Conservation (phyloP, 2,113 vertebrate genomes). For the Pyxicephalus adspersus region DNA sequence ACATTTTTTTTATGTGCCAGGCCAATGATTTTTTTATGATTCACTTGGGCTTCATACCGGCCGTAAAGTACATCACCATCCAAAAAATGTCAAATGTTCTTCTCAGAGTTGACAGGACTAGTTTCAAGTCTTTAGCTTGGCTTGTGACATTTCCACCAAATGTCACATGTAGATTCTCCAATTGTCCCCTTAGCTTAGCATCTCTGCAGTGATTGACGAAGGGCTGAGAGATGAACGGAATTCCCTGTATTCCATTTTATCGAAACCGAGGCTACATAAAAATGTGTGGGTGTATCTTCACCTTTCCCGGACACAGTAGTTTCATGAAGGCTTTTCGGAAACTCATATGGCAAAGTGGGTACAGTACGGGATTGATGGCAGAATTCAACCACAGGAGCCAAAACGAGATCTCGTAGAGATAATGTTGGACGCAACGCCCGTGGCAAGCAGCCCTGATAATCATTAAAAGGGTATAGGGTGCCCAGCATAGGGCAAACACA, state of each 20-base stretch:
- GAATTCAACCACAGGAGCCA: slow-evolving; percentile 79
- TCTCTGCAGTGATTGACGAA: neutral
- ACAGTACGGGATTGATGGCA: slow-evolving; percentile 75
- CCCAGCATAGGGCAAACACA: slow-evolving; percentile 76
- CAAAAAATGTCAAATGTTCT: too few species aligned
- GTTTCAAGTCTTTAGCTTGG: too few species aligned
- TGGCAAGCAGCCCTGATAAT: slow-evolving; percentile 76
- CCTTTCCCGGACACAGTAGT: slow-evolving; percentile 72
- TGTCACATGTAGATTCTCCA: neutral
- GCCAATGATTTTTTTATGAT: too few species aligned
- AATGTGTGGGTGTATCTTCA: slow-evolving; percentile 74
- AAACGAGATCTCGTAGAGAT: slow-evolving; percentile 76
- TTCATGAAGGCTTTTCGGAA: slow-evolving; percentile 76
- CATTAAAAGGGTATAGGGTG: slow-evolving; percentile 75
- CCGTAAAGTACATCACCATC: too few species aligned
- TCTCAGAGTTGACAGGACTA: too few species aligned
- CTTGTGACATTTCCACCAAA: neutral
- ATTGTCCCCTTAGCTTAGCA: neutral
- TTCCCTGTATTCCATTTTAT: neutral
- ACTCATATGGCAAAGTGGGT: slow-evolving; percentile 73
- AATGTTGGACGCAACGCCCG: slow-evolving; percentile 67
- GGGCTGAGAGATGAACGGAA: too few species aligned
- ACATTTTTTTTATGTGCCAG: too few species aligned
- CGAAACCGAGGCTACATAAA: slow-evolving; percentile 57
- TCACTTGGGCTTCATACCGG: too few species aligned